Percentiles rank a stretch among this genome's conserved stretches.
These are phyloP conservation scores for Rhodophaea formosa DNA, from an alignment of 2,888 invertebrate species.

Conservation along the genomic window DNA sequence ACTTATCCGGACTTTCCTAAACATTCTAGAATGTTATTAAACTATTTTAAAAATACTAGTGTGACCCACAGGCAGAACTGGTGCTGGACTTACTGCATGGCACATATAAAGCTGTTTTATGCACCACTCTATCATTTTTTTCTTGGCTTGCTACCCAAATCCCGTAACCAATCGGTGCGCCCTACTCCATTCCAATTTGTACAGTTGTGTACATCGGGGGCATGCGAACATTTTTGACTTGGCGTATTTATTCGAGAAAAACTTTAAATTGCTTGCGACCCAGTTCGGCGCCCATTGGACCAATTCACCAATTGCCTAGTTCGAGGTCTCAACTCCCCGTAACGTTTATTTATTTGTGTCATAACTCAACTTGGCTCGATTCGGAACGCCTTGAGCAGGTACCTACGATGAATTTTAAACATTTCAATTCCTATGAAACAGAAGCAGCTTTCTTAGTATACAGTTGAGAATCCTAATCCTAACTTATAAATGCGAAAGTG, in stretches of 20 bases:
- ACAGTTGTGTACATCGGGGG: slow-evolving; percentile 46
- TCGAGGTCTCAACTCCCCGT: slow-evolving; percentile 50
- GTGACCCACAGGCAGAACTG: too few relatives aligned
- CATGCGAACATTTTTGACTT: slow-evolving; percentile 62
- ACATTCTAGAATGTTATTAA: too few relatives aligned
- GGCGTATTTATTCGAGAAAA: slow-evolving; percentile 71
- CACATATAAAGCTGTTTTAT: neutral
- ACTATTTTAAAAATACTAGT: too few relatives aligned
- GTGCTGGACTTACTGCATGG: neutral
- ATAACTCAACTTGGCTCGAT: slow-evolving; percentile 43
- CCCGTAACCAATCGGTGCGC: slow-evolving; percentile 21
- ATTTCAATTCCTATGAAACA: neutral
- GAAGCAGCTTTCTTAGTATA: neutral
- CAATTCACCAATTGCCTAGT: slow-evolving; percentile 66
- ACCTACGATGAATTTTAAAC: slow-evolving; percentile 2
- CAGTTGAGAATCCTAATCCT: too few relatives aligned
- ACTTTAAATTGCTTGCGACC: slow-evolving; percentile 78
- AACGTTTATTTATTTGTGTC: slow-evolving; percentile 48
- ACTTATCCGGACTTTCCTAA: too few relatives aligned
- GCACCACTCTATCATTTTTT: neutral
- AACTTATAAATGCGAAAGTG: too few relatives aligned
- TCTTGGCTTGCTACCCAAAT: neutral
- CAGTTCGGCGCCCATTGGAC: slow-evolving; percentile 67
- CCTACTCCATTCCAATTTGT: slow-evolving; percentile 38
- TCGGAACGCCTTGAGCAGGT: slow-evolving; percentile 21